phyloP scores from a whole-genome alignment of 1,140 invertebrate species.

The Aricia agestis region DNA sequence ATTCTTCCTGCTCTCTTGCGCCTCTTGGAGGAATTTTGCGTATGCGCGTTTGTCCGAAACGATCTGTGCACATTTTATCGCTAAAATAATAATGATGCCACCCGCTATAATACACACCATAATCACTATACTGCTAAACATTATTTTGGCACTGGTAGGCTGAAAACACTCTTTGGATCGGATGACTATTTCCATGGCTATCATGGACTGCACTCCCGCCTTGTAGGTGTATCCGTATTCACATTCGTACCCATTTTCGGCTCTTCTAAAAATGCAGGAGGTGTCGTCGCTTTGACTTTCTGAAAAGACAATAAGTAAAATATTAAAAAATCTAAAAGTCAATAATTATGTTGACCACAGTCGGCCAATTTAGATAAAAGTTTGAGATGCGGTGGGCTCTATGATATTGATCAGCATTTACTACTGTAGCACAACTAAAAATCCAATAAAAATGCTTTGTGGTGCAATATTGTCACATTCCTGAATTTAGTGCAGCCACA shows the following conservation, averaged over 20 bases:
- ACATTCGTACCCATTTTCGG: constrained; percentile 65
- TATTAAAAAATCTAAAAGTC: too few species aligned
- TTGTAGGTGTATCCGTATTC: constrained; percentile 73
- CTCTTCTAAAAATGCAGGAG: constrained; percentile 61
- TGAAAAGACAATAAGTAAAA: constrained; percentile 28
- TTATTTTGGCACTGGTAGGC: constrained; percentile 50
- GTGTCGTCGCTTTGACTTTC: constrained; percentile 34
- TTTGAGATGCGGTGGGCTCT: too few species aligned
- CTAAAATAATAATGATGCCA: constrained; percentile 65
- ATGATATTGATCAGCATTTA: too few species aligned
- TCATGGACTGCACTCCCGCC: constrained; percentile 35
- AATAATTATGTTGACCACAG: too few species aligned
- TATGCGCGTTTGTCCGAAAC: constrained; percentile 72
- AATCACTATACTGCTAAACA: constrained; percentile 55
- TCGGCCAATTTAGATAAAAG: neutral
- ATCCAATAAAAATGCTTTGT: too few species aligned
- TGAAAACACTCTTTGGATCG: constrained; percentile 60
- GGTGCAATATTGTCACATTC: too few species aligned
- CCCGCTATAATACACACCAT: constrained; percentile 61
- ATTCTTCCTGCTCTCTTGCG: constrained; percentile 46
- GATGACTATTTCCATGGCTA: constrained; percentile 59
- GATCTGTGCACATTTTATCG: constrained; percentile 62
- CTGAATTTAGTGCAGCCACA: too few species aligned
- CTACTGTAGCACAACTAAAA: too few species aligned
- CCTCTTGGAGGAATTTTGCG: constrained; percentile 69